Conservation (phyloP, 2,888 invertebrate genomes). For the Dermolepida albohirtum region DNA sequence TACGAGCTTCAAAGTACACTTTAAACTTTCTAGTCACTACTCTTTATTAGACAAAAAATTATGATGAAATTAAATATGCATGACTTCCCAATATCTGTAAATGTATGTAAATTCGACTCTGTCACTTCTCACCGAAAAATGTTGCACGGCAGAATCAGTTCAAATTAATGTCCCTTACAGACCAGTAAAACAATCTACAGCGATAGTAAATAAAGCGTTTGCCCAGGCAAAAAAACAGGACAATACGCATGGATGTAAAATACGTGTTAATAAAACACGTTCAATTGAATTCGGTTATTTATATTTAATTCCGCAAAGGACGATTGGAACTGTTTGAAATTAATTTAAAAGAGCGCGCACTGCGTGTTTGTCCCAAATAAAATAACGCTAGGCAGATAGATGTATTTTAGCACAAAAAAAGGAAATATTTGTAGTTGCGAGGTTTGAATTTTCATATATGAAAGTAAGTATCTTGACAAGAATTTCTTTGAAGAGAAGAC, state of each 20-base stretch:
- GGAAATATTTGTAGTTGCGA: too few relatives aligned
- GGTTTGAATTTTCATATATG: too few relatives aligned
- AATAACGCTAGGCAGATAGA: neutral
- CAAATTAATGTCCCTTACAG: slow-evolving; percentile 10
- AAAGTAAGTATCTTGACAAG: too few relatives aligned
- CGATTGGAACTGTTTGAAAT: slow-evolving; percentile 37
- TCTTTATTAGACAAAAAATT: too few relatives aligned
- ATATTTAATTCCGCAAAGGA: slow-evolving; percentile 34
- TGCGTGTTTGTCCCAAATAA: neutral
- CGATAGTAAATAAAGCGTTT: slow-evolving; percentile 17
- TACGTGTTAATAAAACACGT: slow-evolving; percentile 33
- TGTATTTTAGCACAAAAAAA: too few relatives aligned
- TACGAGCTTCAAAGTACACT: too few relatives aligned
- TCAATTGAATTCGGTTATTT: slow-evolving; percentile 39
- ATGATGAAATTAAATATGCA: too few relatives aligned
- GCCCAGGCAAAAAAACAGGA: slow-evolving; percentile 1
- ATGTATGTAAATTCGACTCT: neutral
- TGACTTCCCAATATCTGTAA: neutral
- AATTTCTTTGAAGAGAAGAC: too few relatives aligned
- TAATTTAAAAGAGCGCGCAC: slow-evolving; percentile 4
- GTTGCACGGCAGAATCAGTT: slow-evolving; percentile 10
- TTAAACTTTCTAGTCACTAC: too few relatives aligned
- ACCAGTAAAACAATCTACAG: slow-evolving; percentile 23
- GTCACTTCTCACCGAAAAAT: slow-evolving; percentile 1
- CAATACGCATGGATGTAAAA: slow-evolving; percentile 10